These are phyloP conservation scores for Andrena camellia DNA, from an alignment of 2,888 invertebrate species.

Conservation along the genomic window DNA sequence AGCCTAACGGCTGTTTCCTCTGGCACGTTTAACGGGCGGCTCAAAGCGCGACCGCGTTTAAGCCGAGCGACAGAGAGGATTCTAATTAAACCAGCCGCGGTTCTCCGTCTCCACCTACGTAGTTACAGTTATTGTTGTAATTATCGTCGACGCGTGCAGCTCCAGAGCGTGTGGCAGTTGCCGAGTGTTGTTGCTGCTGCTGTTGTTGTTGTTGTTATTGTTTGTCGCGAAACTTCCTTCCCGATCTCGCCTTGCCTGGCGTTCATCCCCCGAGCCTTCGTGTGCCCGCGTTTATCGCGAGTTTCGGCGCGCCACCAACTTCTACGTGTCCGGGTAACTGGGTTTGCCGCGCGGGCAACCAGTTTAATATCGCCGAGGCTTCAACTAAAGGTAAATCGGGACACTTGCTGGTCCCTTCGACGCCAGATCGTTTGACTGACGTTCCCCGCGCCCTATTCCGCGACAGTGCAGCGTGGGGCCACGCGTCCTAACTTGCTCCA, in stretches of 20 bases:
- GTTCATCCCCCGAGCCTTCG: conserved; percentile 49
- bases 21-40: conserved; percentile 52
- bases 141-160: conserved; percentile 77
- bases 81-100: conserved; percentile 77
- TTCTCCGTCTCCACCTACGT: conserved; percentile 51
- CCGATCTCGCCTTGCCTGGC: conserved; percentile 54
- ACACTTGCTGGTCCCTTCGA: conserved; percentile 7
- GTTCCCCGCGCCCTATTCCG: background rate
- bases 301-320: conserved; percentile 64
- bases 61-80: conserved; percentile 77
- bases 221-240: conserved; percentile 70
- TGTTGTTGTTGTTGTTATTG: conserved; percentile 69
- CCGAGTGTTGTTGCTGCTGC: conserved; percentile 47
- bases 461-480: background rate
- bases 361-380: conserved; percentile 54
- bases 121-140: conserved; percentile 80
- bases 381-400: conserved; percentile 40
- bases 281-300: conserved; percentile 66
- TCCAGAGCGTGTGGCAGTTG: conserved; percentile 58
- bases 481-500: background rate
- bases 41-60: conserved; percentile 63
- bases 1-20: conserved; percentile 23
- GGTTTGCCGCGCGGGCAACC: conserved; percentile 56
- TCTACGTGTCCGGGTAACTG: conserved; percentile 71
- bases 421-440: background rate